Evolutionary conservation across 2,888 invertebrate genomes (phyloP).

Genomic region (Agrochola lychnidis): DNA sequence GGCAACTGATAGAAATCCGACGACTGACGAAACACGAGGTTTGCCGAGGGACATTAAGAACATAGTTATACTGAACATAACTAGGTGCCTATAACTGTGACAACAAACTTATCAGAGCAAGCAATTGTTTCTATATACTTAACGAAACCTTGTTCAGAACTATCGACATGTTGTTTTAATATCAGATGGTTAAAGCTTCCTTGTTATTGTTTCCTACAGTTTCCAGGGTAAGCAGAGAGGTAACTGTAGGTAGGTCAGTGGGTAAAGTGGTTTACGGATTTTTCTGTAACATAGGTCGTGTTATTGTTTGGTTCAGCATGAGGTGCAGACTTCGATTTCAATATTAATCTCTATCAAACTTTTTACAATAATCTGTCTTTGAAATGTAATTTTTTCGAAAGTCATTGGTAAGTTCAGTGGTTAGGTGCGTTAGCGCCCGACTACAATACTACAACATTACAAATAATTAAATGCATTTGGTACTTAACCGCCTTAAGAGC

Average conservation of each 20-base stretch:
- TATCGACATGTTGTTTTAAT: conserved; percentile 21
- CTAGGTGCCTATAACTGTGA: neutral
- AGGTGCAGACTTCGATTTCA: neutral
- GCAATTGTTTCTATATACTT: conserved; percentile 27
- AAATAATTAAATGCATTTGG: too few species aligned
- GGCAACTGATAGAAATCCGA: too few species aligned
- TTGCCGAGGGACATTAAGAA: too few species aligned
- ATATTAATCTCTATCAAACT: neutral
- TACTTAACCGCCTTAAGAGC: too few species aligned
- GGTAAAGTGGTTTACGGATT: neutral
- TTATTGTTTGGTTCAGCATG: neutral
- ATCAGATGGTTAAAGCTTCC: conserved; percentile 12
- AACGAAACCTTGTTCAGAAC: conserved; percentile 15
- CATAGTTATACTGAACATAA: neutral
- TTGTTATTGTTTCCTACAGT: conserved; percentile 40
- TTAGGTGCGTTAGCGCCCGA: too few species aligned
- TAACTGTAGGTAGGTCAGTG: neutral
- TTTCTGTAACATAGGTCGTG: neutral
- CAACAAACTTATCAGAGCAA: conserved; percentile 4
- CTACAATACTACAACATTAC: too few species aligned
- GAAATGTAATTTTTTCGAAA: neutral
- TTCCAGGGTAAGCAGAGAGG: conserved; percentile 6
- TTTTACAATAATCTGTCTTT: neutral
- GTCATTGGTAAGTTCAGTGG: neutral
- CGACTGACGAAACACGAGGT: too few species aligned